Evolutionary conservation across 2,888 invertebrate genomes (phyloP).

Genomic region (Drosophila paranaensis): DNA sequence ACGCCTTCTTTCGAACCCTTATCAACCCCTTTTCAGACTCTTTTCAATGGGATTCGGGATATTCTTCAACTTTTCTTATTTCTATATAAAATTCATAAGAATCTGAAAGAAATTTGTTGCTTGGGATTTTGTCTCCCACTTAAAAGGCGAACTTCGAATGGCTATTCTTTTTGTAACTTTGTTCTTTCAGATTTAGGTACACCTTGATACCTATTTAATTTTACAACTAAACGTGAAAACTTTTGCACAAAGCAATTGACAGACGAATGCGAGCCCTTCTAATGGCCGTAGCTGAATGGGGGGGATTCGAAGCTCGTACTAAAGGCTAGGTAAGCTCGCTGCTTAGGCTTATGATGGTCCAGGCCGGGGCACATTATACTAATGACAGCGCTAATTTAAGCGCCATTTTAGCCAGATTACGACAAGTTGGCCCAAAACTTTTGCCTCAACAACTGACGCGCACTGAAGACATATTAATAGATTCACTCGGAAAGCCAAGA

Average conservation of each 20-base stretch:
- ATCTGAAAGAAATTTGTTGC: conserved; percentile 5
- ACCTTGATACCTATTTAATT: conserved; percentile 70
- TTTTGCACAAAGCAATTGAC: conserved; percentile 51
- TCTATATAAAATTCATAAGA: conserved; percentile 2
- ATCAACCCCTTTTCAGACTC: no score
- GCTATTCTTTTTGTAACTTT: neutral
- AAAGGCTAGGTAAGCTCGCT: conserved; percentile 22
- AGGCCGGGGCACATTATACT: conserved; percentile 39
- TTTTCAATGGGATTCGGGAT: no score
- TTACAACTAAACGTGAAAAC: conserved; percentile 43
- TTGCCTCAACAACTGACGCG: conserved; percentile 47
- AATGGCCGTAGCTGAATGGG: conserved; percentile 5
- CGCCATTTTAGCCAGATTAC: conserved; percentile 51
- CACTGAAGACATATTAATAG: conserved; percentile 64
- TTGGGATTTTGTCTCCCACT: neutral
- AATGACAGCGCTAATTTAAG: conserved; percentile 73
- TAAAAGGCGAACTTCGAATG: neutral
- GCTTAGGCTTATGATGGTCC: conserved; percentile 17
- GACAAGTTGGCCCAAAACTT: conserved; percentile 41
- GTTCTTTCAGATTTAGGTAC: conserved; percentile 46
- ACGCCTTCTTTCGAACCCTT: neutral
- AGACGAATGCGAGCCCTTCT: conserved; percentile 24
- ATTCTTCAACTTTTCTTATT: conserved; percentile 1
- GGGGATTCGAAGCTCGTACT: conserved; percentile 11
- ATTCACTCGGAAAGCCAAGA: conserved; percentile 6